Evolutionary conservation across 2,797 vertebrate genomes (phyloP).

Genomic region (Hylomyscus alleni): DNA sequence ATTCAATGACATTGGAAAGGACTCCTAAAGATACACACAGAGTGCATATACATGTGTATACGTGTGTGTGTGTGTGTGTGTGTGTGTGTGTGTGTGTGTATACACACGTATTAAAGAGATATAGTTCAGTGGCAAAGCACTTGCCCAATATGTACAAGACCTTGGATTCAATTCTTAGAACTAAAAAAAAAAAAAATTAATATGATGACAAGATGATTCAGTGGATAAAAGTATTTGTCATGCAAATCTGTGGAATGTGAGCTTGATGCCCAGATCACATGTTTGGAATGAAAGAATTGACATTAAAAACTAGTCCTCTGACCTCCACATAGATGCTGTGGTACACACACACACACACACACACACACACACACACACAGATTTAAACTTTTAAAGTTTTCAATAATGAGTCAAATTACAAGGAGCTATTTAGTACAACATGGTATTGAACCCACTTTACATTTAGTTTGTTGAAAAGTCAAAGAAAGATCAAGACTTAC

Average conservation of each 20-base stretch:
- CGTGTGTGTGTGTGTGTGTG: background rate
- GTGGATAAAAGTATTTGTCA: background rate
- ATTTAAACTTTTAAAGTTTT: background rate
- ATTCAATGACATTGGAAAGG: background rate
- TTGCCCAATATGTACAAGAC: background rate
- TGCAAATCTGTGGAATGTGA: background rate
- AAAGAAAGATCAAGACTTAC: slow-evolving; percentile 23
- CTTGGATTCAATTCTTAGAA: background rate
- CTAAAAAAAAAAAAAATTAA: background rate
- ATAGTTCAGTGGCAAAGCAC: background rate
- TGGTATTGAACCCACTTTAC: background rate
- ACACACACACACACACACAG: background rate
- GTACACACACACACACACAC: background rate
- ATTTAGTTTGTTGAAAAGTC: slow-evolving; percentile 44
- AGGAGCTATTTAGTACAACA: background rate
- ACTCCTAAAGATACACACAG: background rate
- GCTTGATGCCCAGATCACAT: background rate
- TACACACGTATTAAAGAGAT: background rate
- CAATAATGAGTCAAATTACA: background rate
- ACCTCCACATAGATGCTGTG: background rate
- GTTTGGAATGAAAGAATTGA: background rate
- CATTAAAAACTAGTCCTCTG: background rate
- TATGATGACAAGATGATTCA: background rate
- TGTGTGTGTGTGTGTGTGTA: background rate
- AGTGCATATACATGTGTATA: background rate